These are phyloP conservation scores for Gymnoscopelus braueri DNA, from an alignment of 2,797 vertebrate genomes.

Conservation along the genomic window DNA sequence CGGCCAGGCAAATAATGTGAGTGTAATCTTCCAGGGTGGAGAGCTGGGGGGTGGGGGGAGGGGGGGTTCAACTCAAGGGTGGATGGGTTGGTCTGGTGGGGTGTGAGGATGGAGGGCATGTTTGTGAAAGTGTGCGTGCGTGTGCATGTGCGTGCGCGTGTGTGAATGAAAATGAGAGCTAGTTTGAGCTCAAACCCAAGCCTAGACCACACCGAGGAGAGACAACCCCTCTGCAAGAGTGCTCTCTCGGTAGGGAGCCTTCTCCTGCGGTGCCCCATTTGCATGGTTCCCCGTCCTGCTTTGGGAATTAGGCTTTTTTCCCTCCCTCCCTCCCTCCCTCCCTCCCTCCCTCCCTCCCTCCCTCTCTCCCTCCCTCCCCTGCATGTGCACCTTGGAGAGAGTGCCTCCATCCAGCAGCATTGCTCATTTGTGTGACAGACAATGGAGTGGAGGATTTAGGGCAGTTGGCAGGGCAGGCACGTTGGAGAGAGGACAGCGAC, in stretches of 20 bases:
- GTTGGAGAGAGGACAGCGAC: constrained; percentile 60
- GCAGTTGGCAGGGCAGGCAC: constrained; percentile 69
- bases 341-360: too few relatives aligned
- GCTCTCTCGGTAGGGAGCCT: constrained; percentile 66
- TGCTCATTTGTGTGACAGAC: constrained; percentile 69
- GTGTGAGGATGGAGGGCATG: constrained; percentile 1
- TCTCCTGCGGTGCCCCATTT: constrained; percentile 67
- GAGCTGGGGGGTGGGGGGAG: constrained; percentile 26
- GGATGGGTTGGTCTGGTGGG: constrained; percentile 9
- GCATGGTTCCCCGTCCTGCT: constrained; percentile 70
- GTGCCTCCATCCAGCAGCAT: constrained; percentile 52
- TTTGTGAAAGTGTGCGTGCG: constrained; percentile 12
- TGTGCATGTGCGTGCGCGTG: constrained; percentile 24
- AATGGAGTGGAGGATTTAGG: constrained; percentile 78
- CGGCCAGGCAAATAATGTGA: constrained; percentile 42
- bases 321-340: constrained; percentile 37
- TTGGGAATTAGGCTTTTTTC: constrained; percentile 72
- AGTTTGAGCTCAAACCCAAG: constrained; percentile 77
- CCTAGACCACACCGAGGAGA: constrained; percentile 42
- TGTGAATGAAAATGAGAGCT: constrained; percentile 41
- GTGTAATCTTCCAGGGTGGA: constrained; percentile 16
- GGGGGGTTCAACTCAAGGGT: background rate
- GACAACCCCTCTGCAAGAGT: constrained; percentile 58
- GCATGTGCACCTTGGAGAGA: constrained; percentile 58
- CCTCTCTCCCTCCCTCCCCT: constrained; percentile 42